Conservation (phyloP, 2,797 vertebrate genomes). For the Schizothorax lantsangensis region DNA sequence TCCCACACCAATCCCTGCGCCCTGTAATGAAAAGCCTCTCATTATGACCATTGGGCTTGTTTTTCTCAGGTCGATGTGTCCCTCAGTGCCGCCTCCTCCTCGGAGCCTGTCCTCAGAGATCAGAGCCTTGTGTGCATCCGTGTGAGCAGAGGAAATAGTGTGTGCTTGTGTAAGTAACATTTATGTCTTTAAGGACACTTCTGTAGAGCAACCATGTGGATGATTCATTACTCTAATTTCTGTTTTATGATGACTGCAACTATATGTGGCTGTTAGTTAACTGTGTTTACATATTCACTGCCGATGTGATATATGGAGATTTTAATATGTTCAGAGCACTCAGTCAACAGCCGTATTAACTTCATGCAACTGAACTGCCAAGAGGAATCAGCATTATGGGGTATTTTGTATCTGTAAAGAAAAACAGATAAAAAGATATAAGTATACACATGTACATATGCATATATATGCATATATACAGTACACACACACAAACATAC, state of each 20-base stretch:
- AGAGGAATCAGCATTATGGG: neutral
- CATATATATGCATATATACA: neutral
- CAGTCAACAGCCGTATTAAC: neutral
- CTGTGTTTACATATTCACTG: conserved; percentile 23
- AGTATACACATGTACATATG: neutral
- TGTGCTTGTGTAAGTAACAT: conserved; percentile 16
- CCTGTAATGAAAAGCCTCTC: conserved; percentile 48
- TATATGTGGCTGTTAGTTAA: conserved; percentile 24
- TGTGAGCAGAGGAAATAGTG: conserved; percentile 12
- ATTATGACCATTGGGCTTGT: conserved; percentile 72
- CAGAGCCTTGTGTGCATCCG: conserved; percentile 54
- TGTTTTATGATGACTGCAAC: conserved; percentile 22
- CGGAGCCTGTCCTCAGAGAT: conserved; percentile 59
- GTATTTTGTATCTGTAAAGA: conserved; percentile 10
- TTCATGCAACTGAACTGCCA: conserved; percentile 28
- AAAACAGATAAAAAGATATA: neutral
- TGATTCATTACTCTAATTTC: conserved; percentile 25
- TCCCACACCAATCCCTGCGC: neutral
- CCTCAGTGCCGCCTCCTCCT: conserved; percentile 65
- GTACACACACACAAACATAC: neutral
- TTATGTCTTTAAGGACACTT: conserved; percentile 12
- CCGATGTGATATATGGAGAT: conserved; percentile 9
- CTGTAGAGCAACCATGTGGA: neutral
- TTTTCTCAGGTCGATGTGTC: conserved; percentile 73
- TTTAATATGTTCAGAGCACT: conserved; percentile 16